phyloP scores from a whole-genome alignment of 2,113 vertebrate genomes.

The Heterocephalus glaber region DNA sequence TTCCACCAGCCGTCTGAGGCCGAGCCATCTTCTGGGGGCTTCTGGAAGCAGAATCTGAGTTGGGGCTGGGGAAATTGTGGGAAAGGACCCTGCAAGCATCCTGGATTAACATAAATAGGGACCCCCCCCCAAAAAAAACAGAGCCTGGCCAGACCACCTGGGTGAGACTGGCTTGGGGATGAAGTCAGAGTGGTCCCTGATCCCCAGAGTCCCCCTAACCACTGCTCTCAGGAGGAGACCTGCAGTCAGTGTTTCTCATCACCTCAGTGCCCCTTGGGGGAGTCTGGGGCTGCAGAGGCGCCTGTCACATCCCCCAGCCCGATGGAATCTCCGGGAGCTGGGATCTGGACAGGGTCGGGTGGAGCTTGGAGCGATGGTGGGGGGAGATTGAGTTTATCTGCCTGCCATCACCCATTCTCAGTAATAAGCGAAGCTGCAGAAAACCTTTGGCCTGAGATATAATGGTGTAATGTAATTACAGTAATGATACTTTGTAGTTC shows the following conservation, averaged over 20 bases:
- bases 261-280: neutral
- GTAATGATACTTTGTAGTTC: constrained; percentile 73
- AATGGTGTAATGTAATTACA: constrained; percentile 76
- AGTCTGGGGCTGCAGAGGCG: constrained; percentile 54
- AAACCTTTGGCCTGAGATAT: constrained; percentile 72
- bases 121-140: neutral
- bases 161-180: neutral
- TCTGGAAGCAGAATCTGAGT: constrained; percentile 76
- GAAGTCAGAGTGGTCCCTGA: neutral
- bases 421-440: constrained; percentile 78
- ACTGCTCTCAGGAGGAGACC: neutral
- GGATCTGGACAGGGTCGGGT: constrained; percentile 62
- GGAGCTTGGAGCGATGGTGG: constrained; percentile 66
- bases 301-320: constrained; percentile 62
- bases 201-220: neutral
- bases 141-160: neutral
- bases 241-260: neutral
- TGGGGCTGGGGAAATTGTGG: neutral
- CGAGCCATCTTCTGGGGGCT: constrained; percentile 55
- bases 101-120: neutral
- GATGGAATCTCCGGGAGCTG: constrained; percentile 64
- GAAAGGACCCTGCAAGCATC: neutral
- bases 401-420: constrained; percentile 67
- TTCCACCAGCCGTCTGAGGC: constrained; percentile 71
- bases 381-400: constrained; percentile 76